Conservation (phyloP, 2,797 vertebrate species). For the Pangasius larnaudii region DNA sequence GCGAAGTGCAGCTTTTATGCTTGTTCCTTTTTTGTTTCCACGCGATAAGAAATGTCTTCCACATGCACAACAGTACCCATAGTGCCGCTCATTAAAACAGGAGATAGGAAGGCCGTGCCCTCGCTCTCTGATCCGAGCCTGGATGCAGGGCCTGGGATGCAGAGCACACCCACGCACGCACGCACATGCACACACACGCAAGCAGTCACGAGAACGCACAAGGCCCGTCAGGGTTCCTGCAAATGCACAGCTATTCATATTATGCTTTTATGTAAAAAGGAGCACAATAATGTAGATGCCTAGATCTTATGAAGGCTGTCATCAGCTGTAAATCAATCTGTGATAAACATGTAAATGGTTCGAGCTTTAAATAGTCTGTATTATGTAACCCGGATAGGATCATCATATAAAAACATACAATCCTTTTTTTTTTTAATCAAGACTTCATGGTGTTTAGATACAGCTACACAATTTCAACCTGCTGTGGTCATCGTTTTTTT, state of each 20-base stretch:
- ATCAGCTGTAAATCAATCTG: not conserved
- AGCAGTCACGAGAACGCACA: not conserved
- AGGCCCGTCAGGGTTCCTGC: not conserved
- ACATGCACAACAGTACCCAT: slow-evolving; percentile 63
- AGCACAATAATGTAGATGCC: not conserved
- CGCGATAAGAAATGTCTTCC: slow-evolving; percentile 77
- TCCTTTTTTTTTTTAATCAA: not conserved
- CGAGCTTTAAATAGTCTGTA: not conserved
- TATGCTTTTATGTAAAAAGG: not conserved
- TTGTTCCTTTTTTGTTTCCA: slow-evolving; percentile 57
- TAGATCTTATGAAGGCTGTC: not conserved
- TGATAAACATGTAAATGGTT: not conserved
- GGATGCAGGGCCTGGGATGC: not conserved
- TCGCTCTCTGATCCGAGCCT: slow-evolving; percentile 26
- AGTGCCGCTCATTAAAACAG: slow-evolving; percentile 32
- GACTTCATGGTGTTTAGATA: not conserved
- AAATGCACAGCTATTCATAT: not conserved
- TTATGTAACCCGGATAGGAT: not conserved
- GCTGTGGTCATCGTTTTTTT: not conserved
- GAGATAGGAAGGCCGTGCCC: slow-evolving; percentile 42
- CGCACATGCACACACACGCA: not conserved
- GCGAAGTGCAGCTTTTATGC: slow-evolving; percentile 61
- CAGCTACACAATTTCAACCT: not conserved
- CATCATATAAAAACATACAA: not conserved
- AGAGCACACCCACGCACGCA: not conserved